Conservation (phyloP, 1,140 invertebrate genomes). For the Pectinophora gossypiella region DNA sequence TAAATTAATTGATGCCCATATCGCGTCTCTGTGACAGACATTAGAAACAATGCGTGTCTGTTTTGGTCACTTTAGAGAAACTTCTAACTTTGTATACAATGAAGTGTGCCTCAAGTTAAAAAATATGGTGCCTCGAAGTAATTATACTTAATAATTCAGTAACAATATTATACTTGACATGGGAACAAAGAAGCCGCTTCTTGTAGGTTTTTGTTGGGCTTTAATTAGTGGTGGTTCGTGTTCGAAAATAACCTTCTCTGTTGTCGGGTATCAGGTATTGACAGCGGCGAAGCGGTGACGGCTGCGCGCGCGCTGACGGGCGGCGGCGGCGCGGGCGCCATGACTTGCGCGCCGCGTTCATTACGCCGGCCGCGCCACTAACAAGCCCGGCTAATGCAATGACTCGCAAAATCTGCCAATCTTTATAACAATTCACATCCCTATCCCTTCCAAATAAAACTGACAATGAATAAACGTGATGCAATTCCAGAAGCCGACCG, state of each 20-base stretch:
- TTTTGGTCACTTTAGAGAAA: background rate
- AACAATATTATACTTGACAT: conserved; percentile 30
- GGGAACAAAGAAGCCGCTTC: conserved; percentile 50
- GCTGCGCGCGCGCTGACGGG: conserved; percentile 18
- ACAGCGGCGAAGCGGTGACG: conserved; percentile 45
- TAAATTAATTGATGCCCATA: conserved; percentile 53
- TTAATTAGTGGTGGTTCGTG: conserved; percentile 67
- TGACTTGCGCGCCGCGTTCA: conserved; percentile 66
- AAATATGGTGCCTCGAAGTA: too few relatives aligned
- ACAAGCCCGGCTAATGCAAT: conserved; percentile 71
- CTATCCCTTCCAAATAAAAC: background rate
- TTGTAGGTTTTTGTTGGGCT: conserved; percentile 44
- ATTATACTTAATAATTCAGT: too few relatives aligned
- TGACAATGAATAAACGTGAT: background rate
- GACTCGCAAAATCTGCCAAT: conserved; percentile 57
- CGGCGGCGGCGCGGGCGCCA: conserved; percentile 43
- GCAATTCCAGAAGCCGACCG: conserved; percentile 57
- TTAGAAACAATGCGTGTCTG: background rate
- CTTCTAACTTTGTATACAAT: background rate
- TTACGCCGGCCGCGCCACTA: conserved; percentile 51
- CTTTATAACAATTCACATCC: background rate
- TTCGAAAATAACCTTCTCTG: conserved; percentile 64
- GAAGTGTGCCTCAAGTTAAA: too few relatives aligned
- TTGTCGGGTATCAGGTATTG: conserved; percentile 60
- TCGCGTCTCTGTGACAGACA: conserved; percentile 17